Base-by-base conservation (phyloP, 2,113 vertebrate genomes). In the Proterorhinus semilunaris region DNA sequence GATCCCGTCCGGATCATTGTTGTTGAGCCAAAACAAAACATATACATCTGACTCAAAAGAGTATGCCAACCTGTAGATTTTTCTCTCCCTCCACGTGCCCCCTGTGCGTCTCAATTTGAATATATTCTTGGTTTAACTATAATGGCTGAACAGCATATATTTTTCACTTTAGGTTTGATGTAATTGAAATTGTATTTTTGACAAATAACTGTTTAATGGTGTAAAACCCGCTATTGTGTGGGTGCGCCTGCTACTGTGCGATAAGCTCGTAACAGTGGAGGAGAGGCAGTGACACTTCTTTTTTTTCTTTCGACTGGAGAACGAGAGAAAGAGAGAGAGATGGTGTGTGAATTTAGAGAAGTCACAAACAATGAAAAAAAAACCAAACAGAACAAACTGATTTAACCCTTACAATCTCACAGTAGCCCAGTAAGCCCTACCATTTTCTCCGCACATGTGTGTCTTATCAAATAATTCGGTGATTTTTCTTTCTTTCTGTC, bases 131-230 rank as follows among this genome's bases (percentile, higher is more conserved):
- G 27, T 67, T 75, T 69, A 72, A 63, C 43, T 62, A 17, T 50
- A 44, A 58, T 80, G 21, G 1, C 45, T 62, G 27, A 71, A 67
- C 80, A 68, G 81, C 62, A 58, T 62, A 75, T 21, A 21, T 64
- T 68, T 83, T 80, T 69, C 69, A 80, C 85, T 87, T 78, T 79
- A 78, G 84, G 87, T 66, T 65, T 82, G 79, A 85, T 91, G 91
- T 91, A 87, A 93, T 91, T 91, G 84, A 92, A 92, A 92, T 92
- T 89, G 87, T 91, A 90, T 91, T 92, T 59, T 92, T 90, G 88
- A 93, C 89, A 93, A 93, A 92, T 92, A 90, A 86, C 88, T 86
- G 91, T 92, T 92, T 90, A 92, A 90, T 90, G 84, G 90, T 89
- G 89, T 87, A 90, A 92, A 92, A 91, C 90, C 86, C 88, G 85